Conservation (phyloP, 2,797 vertebrate genomes). For the Coccyzus lansbergi region DNA sequence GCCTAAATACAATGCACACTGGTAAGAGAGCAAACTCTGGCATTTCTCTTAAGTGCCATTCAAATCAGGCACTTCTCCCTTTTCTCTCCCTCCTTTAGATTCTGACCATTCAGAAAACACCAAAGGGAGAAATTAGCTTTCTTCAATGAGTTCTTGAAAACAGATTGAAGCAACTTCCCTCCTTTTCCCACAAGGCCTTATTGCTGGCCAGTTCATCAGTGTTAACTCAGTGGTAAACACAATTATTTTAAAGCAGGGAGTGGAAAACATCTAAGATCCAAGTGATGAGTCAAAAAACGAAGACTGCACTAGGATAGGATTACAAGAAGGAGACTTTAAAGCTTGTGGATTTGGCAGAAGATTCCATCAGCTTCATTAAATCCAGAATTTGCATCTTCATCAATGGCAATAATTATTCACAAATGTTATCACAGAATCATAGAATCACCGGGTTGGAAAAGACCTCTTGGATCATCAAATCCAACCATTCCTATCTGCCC, state of each 20-base stretch:
- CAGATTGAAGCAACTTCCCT: neutral
- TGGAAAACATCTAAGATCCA: neutral
- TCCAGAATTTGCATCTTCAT: neutral
- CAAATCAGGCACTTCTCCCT: neutral
- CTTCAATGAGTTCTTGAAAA: neutral
- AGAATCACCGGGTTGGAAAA: too few species aligned
- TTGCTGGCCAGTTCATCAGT: neutral
- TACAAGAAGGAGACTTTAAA: neutral
- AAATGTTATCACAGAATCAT: neutral
- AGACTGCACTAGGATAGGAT: neutral
- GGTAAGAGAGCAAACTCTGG: neutral
- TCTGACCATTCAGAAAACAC: neutral
- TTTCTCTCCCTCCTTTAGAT: neutral
- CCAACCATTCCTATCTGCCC: too few species aligned
- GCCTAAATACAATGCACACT: neutral
- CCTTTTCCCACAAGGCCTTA: neutral
- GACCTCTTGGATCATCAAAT: too few species aligned
- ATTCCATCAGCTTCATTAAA: neutral
- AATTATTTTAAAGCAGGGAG: constrained; percentile 2
- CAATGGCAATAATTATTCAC: neutral
- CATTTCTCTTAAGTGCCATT: neutral
- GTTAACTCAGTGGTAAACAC: neutral
- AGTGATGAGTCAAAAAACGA: neutral
- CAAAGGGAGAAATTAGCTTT: neutral
- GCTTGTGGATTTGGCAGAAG: neutral